Percentiles rank a stretch among this genome's conserved stretches.
Evolutionary conservation across 2,113 vertebrate genomes (phyloP).

Genomic region (Holacanthus passer): DNA sequence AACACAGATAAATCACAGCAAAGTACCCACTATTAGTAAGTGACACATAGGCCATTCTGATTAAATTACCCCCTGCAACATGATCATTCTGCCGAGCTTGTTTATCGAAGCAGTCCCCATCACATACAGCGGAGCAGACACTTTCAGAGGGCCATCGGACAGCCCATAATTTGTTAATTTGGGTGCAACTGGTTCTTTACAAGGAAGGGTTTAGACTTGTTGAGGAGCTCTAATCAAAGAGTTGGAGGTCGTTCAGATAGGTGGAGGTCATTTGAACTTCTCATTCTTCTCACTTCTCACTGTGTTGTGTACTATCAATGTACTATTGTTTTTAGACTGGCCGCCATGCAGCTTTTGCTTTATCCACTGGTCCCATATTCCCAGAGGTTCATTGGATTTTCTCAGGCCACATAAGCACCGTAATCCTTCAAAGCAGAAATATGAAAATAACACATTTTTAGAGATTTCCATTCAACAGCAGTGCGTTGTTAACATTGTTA

Average conservation of each 20-base stretch:
- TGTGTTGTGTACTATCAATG: background rate
- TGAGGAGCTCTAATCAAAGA: background rate
- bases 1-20: slow-evolving; percentile 85
- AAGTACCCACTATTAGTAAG: slow-evolving; percentile 83
- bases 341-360: background rate
- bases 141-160: slow-evolving; percentile 27
- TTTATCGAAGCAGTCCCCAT: slow-evolving; percentile 65
- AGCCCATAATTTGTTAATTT: slow-evolving; percentile 56
- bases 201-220: background rate
- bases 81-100: slow-evolving; percentile 71
- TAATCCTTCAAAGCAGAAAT: slow-evolving; percentile 26
- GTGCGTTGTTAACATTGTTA: slow-evolving; percentile 44
- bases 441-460: slow-evolving; percentile 46
- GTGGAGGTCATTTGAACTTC: background rate
- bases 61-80: slow-evolving; percentile 78
- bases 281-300: background rate
- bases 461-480: slow-evolving; percentile 33
- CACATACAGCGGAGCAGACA: slow-evolving; percentile 38
- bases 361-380: background rate
- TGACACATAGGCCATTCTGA: slow-evolving; percentile 84
- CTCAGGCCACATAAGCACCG: background rate
- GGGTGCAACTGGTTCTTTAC: slow-evolving; percentile 8
- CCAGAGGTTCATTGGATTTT: slow-evolving; percentile 14
- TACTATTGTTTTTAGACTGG: background rate
- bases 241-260: background rate